phyloP scores from a whole-genome alignment of 2,113 vertebrate species.

The Ifrita kowaldi region DNA sequence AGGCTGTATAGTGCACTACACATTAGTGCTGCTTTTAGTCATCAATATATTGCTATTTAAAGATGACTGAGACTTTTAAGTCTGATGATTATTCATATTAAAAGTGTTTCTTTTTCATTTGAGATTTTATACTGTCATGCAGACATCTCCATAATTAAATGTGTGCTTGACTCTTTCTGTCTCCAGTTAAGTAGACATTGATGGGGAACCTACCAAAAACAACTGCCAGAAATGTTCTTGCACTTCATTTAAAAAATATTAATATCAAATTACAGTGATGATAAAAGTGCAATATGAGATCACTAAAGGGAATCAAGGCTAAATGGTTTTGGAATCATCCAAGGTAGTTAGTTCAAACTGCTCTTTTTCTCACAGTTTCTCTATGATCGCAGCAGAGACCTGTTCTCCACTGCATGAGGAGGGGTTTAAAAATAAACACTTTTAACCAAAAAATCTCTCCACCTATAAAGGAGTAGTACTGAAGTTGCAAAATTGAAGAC shows the following conservation, averaged over 20 bases:
- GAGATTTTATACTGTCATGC: neutral
- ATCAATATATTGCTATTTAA: constrained; percentile 8
- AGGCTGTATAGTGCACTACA: neutral
- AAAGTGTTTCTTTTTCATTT: neutral
- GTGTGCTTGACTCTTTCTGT: neutral
- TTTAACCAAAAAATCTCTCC: neutral
- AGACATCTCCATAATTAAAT: neutral
- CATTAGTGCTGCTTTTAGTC: neutral
- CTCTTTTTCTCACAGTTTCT: neutral
- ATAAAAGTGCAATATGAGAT: neutral
- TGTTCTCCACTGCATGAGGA: neutral
- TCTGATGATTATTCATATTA: neutral
- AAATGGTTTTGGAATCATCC: neutral
- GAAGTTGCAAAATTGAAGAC: neutral
- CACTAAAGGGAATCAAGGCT: neutral
- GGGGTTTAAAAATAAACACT: neutral
- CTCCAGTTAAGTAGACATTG: neutral
- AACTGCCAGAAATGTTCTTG: neutral
- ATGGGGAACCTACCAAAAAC: neutral
- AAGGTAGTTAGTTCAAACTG: neutral
- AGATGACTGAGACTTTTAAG: neutral
- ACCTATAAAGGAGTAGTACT: neutral
- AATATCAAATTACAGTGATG: neutral
- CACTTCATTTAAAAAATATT: neutral
- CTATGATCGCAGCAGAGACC: neutral